These are phyloP conservation scores for Nephrotoma appendiculata DNA, from an alignment of 2,888 invertebrate species.

Conservation along the genomic window DNA sequence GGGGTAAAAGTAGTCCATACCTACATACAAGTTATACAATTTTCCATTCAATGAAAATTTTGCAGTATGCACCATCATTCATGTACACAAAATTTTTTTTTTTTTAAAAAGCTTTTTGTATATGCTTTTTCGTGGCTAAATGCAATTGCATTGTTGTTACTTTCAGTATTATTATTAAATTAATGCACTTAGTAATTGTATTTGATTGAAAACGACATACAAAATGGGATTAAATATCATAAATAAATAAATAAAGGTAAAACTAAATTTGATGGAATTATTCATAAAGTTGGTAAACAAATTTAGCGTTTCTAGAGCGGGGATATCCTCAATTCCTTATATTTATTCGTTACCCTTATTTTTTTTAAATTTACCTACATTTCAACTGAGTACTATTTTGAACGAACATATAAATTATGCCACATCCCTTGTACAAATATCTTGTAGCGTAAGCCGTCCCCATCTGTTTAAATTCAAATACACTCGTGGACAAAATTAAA, in stretches of 20 bases:
- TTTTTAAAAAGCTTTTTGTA: neutral
- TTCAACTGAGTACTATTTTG: too few species aligned
- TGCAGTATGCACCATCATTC: neutral
- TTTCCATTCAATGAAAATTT: neutral
- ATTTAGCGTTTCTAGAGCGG: too few species aligned
- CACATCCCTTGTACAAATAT: too few species aligned
- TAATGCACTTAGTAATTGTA: neutral
- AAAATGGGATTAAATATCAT: neutral
- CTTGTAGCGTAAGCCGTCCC: too few species aligned
- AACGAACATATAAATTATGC: too few species aligned
- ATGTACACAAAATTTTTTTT: neutral
- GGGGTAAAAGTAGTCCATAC: neutral
- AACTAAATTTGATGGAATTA: neutral
- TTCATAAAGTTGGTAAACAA: neutral
- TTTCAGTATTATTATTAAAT: neutral
- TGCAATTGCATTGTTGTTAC: neutral
- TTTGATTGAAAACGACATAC: neutral
- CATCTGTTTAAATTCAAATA: too few species aligned
- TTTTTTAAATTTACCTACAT: too few species aligned
- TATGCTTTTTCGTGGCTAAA: neutral
- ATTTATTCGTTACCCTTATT: too few species aligned
- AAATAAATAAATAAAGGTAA: neutral
- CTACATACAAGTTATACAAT: neutral
- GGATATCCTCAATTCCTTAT: too few species aligned
- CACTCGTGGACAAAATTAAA: too few species aligned